Evolutionary conservation across 2,113 vertebrate genomes (phyloP).

Genomic region (Chauna torquata): DNA sequence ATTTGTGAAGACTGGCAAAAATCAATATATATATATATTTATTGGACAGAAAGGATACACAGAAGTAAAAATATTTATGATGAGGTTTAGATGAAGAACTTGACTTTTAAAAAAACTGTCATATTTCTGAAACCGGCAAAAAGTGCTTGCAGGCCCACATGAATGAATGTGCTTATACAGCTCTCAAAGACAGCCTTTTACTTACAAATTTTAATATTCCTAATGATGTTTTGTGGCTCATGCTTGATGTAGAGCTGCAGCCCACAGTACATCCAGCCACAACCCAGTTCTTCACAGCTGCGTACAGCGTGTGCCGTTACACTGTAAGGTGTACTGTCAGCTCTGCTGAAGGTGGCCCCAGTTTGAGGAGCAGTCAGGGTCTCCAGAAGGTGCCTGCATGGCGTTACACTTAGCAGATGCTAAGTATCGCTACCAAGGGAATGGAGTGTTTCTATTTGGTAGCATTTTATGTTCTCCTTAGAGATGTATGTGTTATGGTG

Average conservation of each 20-base stretch:
- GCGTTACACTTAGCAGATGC: neutral
- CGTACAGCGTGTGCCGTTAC: neutral
- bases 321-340: neutral
- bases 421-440: neutral
- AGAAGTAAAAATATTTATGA: neutral
- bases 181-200: neutral
- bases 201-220: neutral
- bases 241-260: neutral
- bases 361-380: no score
- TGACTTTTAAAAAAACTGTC: neutral
- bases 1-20: neutral
- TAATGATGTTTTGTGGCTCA: neutral
- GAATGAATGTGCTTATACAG: neutral
- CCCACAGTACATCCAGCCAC: neutral
- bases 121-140: neutral
- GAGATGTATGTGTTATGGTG: neutral
- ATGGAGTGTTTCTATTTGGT: rapidly evolving
- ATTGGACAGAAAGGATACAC: neutral
- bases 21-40: neutral
- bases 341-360: neutral
- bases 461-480: neutral
- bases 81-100: neutral
- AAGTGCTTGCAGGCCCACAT: neutral
- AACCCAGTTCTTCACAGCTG: neutral
- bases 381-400: neutral